Evolutionary conservation across 2,888 invertebrate genomes (phyloP).

Genomic region (Agelastica alni): DNA sequence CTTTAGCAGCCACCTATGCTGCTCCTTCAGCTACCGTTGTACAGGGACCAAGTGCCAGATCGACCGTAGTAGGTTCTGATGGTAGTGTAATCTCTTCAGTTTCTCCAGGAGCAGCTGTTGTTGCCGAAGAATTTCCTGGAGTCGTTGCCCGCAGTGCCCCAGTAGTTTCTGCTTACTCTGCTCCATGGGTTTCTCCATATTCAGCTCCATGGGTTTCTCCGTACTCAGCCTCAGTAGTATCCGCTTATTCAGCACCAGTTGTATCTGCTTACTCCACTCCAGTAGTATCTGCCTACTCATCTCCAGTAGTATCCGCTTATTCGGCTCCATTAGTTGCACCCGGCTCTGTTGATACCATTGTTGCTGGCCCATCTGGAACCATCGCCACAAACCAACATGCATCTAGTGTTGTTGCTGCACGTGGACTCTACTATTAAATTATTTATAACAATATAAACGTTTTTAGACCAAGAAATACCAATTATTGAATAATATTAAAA

Average conservation of each 20-base stretch:
- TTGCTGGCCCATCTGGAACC: conserved; percentile 45
- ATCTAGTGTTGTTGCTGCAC: conserved; percentile 28
- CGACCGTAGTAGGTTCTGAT: conserved; percentile 44
- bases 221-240: conserved; percentile 22
- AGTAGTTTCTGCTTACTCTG: conserved; percentile 27
- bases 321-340: conserved; percentile 30
- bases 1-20: conserved; percentile 41
- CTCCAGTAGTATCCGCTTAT: conserved; percentile 17
- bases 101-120: conserved; percentile 43
- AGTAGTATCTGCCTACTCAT: conserved; percentile 25
- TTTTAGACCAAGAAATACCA: too few relatives aligned
- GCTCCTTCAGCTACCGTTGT: conserved; percentile 39
- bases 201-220: conserved; percentile 26
- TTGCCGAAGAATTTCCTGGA: conserved; percentile 38
- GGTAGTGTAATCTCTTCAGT: conserved; percentile 45
- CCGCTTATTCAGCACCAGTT: conserved; percentile 29
- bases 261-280: conserved; percentile 28
- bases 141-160: conserved; percentile 33
- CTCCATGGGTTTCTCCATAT: conserved; percentile 21
- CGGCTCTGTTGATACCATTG: conserved; percentile 26
- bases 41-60: conserved; percentile 45
- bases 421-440: conserved; percentile 22
- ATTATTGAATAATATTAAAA: too few relatives aligned
- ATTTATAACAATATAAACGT: too few relatives aligned
- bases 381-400: conserved; percentile 36